These are phyloP conservation scores for Colostygia pectinataria DNA, from an alignment of 2,888 invertebrate species.

Conservation along the genomic window DNA sequence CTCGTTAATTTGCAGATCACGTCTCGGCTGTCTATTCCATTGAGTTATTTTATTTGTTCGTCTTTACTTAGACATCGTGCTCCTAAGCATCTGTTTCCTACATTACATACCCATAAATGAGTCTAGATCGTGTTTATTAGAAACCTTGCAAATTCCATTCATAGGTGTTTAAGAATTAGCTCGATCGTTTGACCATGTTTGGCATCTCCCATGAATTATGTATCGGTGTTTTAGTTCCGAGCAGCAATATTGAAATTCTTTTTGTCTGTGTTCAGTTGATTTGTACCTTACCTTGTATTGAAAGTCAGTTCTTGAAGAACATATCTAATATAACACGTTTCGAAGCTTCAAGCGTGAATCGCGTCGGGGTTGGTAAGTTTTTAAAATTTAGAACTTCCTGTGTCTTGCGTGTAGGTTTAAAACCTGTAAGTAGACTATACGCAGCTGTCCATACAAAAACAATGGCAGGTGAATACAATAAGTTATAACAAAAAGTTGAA, in stretches of 20 bases:
- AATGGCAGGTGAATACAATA: conserved; percentile 27
- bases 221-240: conserved; percentile 49
- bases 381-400: conserved; percentile 29
- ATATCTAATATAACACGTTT: conserved; percentile 32
- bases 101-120: conserved; percentile 55
- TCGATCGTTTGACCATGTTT: conserved; percentile 57
- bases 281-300: conserved; percentile 56
- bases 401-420: conserved; percentile 14
- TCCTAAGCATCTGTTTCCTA: conserved; percentile 60
- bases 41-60: conserved; percentile 22
- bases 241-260: conserved; percentile 49
- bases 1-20: conserved; percentile 21
- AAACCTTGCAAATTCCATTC: conserved; percentile 55
- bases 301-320: conserved; percentile 51
- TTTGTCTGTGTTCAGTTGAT: conserved; percentile 48
- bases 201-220: conserved; percentile 58
- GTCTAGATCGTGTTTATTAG: conserved; percentile 46
- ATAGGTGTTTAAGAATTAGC: conserved; percentile 50
- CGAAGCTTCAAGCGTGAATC: conserved; percentile 23
- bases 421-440: conserved; percentile 17
- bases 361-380: conserved; percentile 9
- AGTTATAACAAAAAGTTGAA: conserved; percentile 24
- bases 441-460: conserved; percentile 29
- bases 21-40: conserved; percentile 24
- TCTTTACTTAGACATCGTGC: conserved; percentile 38